These are phyloP conservation scores for Vidua macroura DNA, from an alignment of 2,113 vertebrate genomes.

Conservation along the genomic window DNA sequence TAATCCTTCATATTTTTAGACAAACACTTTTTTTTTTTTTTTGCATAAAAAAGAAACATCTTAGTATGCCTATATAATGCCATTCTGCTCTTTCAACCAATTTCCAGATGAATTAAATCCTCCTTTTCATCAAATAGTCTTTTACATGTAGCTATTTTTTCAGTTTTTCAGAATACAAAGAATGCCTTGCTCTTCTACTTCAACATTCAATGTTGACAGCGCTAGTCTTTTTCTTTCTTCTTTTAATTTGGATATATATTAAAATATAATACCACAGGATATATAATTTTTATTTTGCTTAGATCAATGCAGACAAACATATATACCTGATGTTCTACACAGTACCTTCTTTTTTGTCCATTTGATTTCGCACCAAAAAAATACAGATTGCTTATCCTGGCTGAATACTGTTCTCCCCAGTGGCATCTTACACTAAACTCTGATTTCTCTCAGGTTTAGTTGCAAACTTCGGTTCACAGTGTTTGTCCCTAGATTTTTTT, in stretches of 20 bases:
- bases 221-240: neutral
- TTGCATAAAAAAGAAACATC: neutral
- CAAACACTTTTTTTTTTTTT: neutral
- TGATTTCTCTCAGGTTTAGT: neutral
- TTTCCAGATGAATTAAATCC: neutral
- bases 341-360: neutral
- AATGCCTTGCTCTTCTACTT: neutral
- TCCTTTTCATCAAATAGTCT: neutral
- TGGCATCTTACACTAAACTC: neutral
- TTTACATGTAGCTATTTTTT: neutral
- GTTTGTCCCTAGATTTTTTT: neutral
- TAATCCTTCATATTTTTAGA: neutral
- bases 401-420: neutral
- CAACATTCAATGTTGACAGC: neutral
- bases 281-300: neutral
- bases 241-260: neutral
- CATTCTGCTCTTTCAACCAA: neutral
- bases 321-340: neutral
- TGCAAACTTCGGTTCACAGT: neutral
- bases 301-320: neutral
- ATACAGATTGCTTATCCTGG: neutral
- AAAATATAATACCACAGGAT: neutral
- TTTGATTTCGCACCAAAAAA: neutral
- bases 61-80: neutral
- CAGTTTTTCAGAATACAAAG: neutral